Percentiles rank a stretch among this genome's conserved stretches.
Conservation (phyloP, 2,113 vertebrate species). For the Alectura lathami region DNA sequence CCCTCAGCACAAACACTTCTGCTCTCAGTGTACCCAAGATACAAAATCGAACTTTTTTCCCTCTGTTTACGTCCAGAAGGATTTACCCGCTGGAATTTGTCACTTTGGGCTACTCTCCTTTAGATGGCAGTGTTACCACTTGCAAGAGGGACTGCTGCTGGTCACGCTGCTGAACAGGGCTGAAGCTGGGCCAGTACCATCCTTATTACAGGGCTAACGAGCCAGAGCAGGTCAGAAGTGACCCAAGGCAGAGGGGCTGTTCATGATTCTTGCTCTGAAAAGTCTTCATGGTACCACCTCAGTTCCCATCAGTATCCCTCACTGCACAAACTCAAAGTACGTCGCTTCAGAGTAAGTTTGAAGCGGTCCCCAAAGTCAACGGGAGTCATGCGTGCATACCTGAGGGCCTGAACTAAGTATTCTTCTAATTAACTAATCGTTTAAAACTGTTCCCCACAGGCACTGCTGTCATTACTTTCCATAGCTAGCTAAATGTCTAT, state of each 20-base stretch:
- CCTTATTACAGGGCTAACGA: neutral
- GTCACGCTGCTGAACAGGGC: accelerated
- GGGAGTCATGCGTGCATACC: neutral
- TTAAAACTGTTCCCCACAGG: neutral
- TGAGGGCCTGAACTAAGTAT: neutral
- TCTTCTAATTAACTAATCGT: slow-evolving; percentile 7
- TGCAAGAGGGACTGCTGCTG: neutral
- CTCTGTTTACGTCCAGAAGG: accelerated
- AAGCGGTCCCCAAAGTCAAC: neutral
- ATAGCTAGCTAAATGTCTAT: neutral
- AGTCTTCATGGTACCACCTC: neutral
- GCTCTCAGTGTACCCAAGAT: neutral
- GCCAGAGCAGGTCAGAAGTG: neutral
- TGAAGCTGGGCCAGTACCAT: neutral
- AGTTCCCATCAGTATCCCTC: accelerated
- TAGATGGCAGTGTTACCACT: slow-evolving; percentile 72
- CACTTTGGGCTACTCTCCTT: slow-evolving; percentile 28
- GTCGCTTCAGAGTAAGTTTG: neutral
- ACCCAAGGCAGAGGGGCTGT: neutral
- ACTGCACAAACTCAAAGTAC: neutral
- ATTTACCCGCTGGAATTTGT: neutral
- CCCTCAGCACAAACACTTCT: neutral
- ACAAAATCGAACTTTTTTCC: accelerated
- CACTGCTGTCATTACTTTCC: neutral
- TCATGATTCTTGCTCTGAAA: neutral